Evolutionary conservation across 2,113 vertebrate genomes (phyloP).

Genomic region (Spea bombifrons): DNA sequence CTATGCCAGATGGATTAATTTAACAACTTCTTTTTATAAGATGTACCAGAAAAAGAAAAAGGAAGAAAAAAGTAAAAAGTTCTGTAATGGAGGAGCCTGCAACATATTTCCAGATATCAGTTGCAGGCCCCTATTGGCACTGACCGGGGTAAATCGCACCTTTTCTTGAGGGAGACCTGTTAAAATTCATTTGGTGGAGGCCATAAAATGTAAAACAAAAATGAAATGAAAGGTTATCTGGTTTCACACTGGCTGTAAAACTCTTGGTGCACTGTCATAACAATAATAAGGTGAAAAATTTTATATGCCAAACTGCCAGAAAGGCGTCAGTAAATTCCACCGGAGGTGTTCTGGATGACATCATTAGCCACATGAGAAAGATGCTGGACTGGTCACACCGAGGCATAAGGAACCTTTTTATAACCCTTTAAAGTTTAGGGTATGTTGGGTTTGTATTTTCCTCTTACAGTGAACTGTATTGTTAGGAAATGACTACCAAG

Average conservation of each 20-base stretch:
- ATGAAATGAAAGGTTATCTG: conserved; percentile 49
- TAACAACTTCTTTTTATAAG: conserved; percentile 45
- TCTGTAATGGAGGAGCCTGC: conserved; percentile 28
- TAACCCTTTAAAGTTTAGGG: conserved; percentile 24
- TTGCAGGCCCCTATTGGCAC: conserved; percentile 35
- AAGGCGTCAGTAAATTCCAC: conserved; percentile 45
- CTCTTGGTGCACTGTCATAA: conserved; percentile 48
- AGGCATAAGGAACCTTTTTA: conserved; percentile 35
- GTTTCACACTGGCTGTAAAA: conserved; percentile 44
- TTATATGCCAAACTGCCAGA: conserved; percentile 41
- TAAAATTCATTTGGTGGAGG: conserved; percentile 46
- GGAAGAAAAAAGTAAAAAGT: conserved; percentile 5
- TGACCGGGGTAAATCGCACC: conserved; percentile 39
- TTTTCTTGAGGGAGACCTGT: conserved; percentile 46
- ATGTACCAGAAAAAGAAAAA: conserved; percentile 26
- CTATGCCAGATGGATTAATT: conserved; percentile 48
- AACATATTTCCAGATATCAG: conserved; percentile 33
- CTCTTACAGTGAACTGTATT: neutral
- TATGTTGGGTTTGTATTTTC: conserved; percentile 8
- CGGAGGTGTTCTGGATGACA: conserved; percentile 44
- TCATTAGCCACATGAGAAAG: conserved; percentile 47
- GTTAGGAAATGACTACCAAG: no score
- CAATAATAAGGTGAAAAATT: conserved; percentile 45
- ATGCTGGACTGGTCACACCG: conserved; percentile 40
- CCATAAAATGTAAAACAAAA: conserved; percentile 43